phyloP scores from a whole-genome alignment of 2,797 vertebrate genomes.

The Xiphorhynchus erythropygius region DNA sequence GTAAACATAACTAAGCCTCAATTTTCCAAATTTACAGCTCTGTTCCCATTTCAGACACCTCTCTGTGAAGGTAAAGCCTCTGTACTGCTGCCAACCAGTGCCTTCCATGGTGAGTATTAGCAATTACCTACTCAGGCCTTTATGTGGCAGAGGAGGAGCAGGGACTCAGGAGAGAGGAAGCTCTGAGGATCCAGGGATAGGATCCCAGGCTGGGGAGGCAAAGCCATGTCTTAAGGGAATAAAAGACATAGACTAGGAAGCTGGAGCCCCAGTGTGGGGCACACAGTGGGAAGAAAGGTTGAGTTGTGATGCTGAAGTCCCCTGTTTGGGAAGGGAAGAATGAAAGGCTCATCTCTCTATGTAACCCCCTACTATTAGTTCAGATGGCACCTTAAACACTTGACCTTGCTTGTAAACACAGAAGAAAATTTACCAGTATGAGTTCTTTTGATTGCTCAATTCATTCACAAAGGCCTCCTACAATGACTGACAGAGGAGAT shows the following conservation, averaged over 20 bases:
- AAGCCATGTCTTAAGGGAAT: fast-evolving
- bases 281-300: background rate
- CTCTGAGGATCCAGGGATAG: background rate
- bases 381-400: background rate
- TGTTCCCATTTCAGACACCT: background rate
- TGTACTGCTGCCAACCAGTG: background rate
- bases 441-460: background rate
- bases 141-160: background rate
- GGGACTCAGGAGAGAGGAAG: background rate
- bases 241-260: background rate
- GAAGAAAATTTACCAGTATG: background rate
- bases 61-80: background rate
- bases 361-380: background rate
- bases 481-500: background rate
- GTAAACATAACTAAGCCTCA: background rate
- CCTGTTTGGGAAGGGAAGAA: background rate
- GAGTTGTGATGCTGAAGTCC: background rate
- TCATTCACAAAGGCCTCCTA: background rate
- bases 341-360: background rate
- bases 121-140: fast-evolving
- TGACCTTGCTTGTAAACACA: background rate
- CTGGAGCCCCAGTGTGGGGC: background rate
- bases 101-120: background rate
- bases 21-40: background rate
- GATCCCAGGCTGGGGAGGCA: background rate